These are phyloP conservation scores for Frieseomelitta varia DNA, from an alignment of 1,140 invertebrate genomes.

Conservation along the genomic window DNA sequence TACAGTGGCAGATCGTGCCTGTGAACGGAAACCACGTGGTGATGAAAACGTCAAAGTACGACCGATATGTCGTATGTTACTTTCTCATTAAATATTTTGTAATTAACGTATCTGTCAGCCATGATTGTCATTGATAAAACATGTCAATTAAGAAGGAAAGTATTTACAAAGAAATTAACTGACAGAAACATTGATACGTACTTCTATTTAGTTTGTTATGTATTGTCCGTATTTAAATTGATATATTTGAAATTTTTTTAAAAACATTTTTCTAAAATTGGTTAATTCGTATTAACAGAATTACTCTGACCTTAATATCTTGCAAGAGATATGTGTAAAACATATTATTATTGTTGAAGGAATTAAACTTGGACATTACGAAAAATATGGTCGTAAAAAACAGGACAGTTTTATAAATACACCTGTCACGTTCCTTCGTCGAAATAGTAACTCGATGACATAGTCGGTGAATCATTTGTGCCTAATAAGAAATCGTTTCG, in stretches of 20 bases:
- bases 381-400: background rate
- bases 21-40: conserved; percentile 49
- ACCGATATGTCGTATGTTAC: background rate
- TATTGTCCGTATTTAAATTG: background rate
- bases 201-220: background rate
- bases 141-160: background rate
- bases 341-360: background rate
- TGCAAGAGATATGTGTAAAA: too few species aligned
- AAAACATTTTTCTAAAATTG: background rate
- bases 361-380: background rate
- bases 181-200: background rate
- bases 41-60: conserved; percentile 53
- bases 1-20: conserved; percentile 32
- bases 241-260: too few species aligned
- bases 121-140: background rate
- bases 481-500: conserved; percentile 22
- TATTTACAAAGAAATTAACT: background rate
- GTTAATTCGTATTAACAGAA: background rate
- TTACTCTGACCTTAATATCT: too few species aligned
- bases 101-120: background rate
- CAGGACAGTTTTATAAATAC: conserved; percentile 35
- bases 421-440: conserved; percentile 23
- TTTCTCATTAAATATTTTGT: background rate
- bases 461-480: conserved; percentile 33
- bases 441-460: conserved; percentile 28